Evolutionary conservation across 2,797 vertebrate species (phyloP), one percentile per base, ranked within the genome.

Genomic region (Otus scops): DNA sequence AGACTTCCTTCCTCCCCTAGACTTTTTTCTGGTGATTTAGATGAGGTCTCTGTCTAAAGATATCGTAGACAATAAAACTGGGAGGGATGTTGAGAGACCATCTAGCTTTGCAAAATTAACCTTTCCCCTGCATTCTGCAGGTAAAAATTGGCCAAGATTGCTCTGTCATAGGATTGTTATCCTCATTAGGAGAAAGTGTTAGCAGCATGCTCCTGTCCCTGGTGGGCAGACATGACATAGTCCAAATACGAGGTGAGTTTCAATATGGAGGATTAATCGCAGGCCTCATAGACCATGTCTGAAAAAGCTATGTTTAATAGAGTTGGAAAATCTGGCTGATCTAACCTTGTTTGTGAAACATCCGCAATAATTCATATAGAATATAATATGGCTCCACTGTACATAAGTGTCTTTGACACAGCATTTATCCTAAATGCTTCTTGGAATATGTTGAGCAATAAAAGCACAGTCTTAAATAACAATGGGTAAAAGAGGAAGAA

Each of bases 261-360:
- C 93, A 92, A 21, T 50, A 56, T 48, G 60, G 64, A 75, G 68
- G 81, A 95, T 95, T 95, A 95, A 75, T 69, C 5, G 3, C 48
- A 74, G 78, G 80, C 60, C 83, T 83, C 80, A 84, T 19, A 94
- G 84, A 85, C 41, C 56, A 36, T 70, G 84, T 70, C 95, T 95
- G 92, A 93, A 95, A 93, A 94, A 88, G 67, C 70, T 82, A 10
- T 61, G 74, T 93, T 83, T 89, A 76, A 92, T 92, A 67, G 39
- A 83, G 59, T 70, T 92, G 84, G 94, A 95, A 95, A 95, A 85
- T 91, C 93, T 94, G 88, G 90, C 95, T 93, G 93, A 95, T 92
- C 73, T 84, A 50, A 48, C 56, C 70, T 92, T 94, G 74, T 92
- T 95, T 96, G 83, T 89, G 86, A 95, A 95, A 89, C 43, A 73